These are phyloP conservation scores for Drosophila athabasca DNA, from an alignment of 1,140 invertebrate species.

Conservation along the genomic window DNA sequence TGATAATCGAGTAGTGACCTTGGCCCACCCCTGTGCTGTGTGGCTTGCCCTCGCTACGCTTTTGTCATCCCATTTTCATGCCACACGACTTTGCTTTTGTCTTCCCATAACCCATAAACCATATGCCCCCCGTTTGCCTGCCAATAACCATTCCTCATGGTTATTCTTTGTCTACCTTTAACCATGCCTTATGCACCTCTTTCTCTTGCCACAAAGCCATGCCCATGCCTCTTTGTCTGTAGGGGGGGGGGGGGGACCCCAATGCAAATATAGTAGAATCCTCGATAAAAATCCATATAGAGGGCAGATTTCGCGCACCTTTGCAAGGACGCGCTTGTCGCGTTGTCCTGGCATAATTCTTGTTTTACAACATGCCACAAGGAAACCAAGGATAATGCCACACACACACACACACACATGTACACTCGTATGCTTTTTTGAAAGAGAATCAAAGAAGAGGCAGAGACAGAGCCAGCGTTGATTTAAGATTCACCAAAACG, in stretches of 20 bases:
- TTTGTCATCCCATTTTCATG: too few relatives aligned
- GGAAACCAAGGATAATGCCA: slow-evolving; percentile 45
- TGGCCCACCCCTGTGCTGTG: neutral
- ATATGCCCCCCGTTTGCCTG: neutral
- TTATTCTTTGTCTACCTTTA: too few relatives aligned
- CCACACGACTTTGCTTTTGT: too few relatives aligned
- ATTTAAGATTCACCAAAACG: slow-evolving; percentile 73
- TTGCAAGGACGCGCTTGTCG: slow-evolving; percentile 16
- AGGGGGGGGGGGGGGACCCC: too few relatives aligned
- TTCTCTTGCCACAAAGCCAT: neutral
- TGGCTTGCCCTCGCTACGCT: too few relatives aligned
- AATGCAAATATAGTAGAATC: slow-evolving; percentile 32
- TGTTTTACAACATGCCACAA: slow-evolving; percentile 43
- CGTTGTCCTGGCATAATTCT: slow-evolving; percentile 58
- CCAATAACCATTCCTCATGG: neutral
- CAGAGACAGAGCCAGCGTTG: slow-evolving; percentile 8
- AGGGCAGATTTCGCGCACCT: slow-evolving; percentile 53
- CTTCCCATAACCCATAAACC: too few relatives aligned
- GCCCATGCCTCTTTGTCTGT: slow-evolving; percentile 1
- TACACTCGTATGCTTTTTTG: slow-evolving; percentile 21
- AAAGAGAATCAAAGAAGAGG: slow-evolving; percentile 39
- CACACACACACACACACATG: slow-evolving; percentile 35
- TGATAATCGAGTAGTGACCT: slow-evolving; percentile 15
- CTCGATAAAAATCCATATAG: slow-evolving; percentile 44
- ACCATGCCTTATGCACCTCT: slow-evolving; percentile 7